phyloP scores from a whole-genome alignment of 1,140 invertebrate species.

The Tetramorium alpestre region DNA sequence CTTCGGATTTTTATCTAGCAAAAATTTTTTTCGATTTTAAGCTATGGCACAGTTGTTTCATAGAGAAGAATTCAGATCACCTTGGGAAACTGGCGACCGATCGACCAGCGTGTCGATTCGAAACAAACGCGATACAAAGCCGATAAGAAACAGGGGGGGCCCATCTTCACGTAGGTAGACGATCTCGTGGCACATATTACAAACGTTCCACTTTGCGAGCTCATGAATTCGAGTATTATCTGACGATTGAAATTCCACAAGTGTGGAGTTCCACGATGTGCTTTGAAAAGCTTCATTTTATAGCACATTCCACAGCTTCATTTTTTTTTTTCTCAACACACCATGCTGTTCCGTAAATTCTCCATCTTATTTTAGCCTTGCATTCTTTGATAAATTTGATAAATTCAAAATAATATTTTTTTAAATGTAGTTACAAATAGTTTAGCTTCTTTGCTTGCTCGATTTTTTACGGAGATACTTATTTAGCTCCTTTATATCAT shows the following conservation, averaged over 20 bases:
- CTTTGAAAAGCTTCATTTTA: slow-evolving; percentile 9
- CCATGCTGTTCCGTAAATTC: background rate
- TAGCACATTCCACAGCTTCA: background rate
- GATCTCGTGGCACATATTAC: slow-evolving; percentile 12
- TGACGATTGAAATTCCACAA: background rate
- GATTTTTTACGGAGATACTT: background rate
- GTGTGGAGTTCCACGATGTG: background rate
- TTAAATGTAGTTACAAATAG: background rate
- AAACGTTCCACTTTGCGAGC: background rate
- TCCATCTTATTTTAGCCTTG: background rate
- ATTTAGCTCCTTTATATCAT: background rate
- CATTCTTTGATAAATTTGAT: background rate
- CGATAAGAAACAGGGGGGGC: slow-evolving; percentile 23
- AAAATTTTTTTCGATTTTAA: background rate
- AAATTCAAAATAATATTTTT: background rate
- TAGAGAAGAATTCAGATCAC: background rate
- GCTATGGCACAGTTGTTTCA: background rate
- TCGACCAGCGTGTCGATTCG: slow-evolving; percentile 3
- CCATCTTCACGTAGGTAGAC: background rate
- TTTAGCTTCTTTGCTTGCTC: background rate
- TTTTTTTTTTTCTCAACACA: background rate
- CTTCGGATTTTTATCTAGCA: background rate
- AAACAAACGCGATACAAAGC: slow-evolving; percentile 9
- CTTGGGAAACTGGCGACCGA: background rate
- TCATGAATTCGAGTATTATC: background rate